Evolutionary conservation across 2,797 vertebrate species (phyloP), one percentile per base, ranked within the genome.

Genomic region (Sebastes itinus): DNA sequence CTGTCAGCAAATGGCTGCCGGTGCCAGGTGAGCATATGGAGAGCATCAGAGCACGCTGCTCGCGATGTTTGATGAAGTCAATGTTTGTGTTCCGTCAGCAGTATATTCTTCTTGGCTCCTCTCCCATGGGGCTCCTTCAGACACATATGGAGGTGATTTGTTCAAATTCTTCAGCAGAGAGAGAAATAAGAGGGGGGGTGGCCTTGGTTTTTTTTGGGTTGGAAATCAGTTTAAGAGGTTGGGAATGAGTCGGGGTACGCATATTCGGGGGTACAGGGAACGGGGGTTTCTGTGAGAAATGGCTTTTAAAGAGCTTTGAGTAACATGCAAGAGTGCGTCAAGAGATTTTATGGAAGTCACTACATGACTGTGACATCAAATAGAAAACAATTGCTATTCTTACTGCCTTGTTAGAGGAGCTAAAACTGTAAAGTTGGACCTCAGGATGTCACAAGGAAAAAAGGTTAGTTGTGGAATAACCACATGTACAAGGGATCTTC

Each of bases 61-160:
- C n/a, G 23, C 58, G 0, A 78, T 88, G 89, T 88, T 91, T 88
- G 93, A 93, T 93, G 94, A 89, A 92, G 94, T 93, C 92, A 85
- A 35, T 90, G 90, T 92, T 94, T 93, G 90, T 78, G 88, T 94
- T 92, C 89, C 61, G 89, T 94, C 94, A 95, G 94, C 94, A 90
- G 78, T 91, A 91, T 92, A 86, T 89, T 87, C 89, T 71, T 85
- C 87, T 91, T 81, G 91, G 87, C 89, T 63, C 38, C 27, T 5
- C 67, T 92, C 94, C 95, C 93, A 64, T 65, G 91, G 84, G 94
- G 87, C 91, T 87, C 85, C 89, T 92, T 84, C 80, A 78, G 66
- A 82, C 89, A 89, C 95, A 95, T 90, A 89, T 96, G 95, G 95
- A 94, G 89, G 81, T 90, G 72, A 92, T 96, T 95, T 94, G 91